These are phyloP conservation scores for Trididemnum nubilum DNA, from an alignment of 23 tunicate species.

Conservation along the genomic window DNA sequence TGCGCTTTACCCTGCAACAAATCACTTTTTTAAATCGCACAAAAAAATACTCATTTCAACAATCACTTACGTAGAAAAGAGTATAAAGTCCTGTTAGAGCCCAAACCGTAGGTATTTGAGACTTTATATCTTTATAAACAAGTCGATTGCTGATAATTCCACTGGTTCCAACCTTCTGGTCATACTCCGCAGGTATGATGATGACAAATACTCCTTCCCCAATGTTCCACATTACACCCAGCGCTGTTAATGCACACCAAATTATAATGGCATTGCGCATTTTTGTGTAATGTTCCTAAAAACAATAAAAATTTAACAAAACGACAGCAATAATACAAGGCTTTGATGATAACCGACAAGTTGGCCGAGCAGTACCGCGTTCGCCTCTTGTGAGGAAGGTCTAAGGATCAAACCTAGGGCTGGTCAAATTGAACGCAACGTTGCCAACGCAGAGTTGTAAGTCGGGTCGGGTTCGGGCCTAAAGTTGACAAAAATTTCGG, in stretches of 20 bases:
- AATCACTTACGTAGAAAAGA: slow-evolving; percentile 79
- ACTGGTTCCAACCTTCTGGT: neutral
- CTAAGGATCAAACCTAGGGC: too few species aligned
- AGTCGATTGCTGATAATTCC: neutral
- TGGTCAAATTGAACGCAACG: too few species aligned
- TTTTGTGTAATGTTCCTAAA: slow-evolving; percentile 70
- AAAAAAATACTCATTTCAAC: too few species aligned
- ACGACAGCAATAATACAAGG: neutral
- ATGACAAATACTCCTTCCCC: slow-evolving; percentile 76
- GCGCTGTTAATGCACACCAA: slow-evolving; percentile 55
- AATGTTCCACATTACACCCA: slow-evolving; percentile 52
- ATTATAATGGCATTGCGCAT: slow-evolving; percentile 57
- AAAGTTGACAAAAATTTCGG: too few species aligned
- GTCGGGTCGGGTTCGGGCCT: too few species aligned
- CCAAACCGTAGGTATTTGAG: slow-evolving; percentile 47
- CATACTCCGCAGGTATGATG: slow-evolving; percentile 41
- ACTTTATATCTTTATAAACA: slow-evolving; percentile 19
- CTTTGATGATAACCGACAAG: too few species aligned
- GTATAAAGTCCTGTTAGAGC: slow-evolving; percentile 65
- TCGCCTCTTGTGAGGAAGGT: too few species aligned
- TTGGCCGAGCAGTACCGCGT: too few species aligned
- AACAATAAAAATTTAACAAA: neutral
- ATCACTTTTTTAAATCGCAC: too few species aligned
- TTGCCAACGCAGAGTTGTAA: too few species aligned
- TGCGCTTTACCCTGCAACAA: too few species aligned